Conservation (phyloP, 2,888 invertebrate species). For the Hirtodrosophila confusa region DNA sequence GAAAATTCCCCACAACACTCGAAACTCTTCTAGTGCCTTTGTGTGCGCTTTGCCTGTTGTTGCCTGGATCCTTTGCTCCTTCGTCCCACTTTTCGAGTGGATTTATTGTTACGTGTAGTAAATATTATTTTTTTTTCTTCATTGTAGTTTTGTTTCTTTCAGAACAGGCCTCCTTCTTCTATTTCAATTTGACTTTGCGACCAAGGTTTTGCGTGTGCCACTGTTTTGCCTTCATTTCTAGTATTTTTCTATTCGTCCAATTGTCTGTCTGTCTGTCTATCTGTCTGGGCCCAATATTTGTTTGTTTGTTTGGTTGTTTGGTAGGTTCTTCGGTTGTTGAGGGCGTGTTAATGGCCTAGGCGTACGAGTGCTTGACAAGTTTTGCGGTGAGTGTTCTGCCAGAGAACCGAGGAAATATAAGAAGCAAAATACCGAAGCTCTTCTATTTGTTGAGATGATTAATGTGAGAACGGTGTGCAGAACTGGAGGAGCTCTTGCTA, state of each 20-base stretch:
- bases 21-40: conserved; percentile 43
- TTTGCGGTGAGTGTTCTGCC: conserved; percentile 66
- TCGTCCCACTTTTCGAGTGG: conserved; percentile 61
- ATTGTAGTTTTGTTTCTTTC: conserved; percentile 39
- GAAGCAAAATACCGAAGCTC: conserved; percentile 30
- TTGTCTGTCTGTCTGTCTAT: conserved; percentile 17
- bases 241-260: conserved; percentile 29
- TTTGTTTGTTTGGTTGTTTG: conserved; percentile 47
- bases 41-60: conserved; percentile 57
- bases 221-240: conserved; percentile 21
- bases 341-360: conserved; percentile 76
- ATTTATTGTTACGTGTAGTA: conserved; percentile 80
- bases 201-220: conserved; percentile 64
- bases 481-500: conserved; percentile 14
- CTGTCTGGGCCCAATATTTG: conserved; percentile 43
- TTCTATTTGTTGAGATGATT: conserved; percentile 64
- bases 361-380: conserved; percentile 74
- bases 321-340: conserved; percentile 37
- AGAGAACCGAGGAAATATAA: conserved; percentile 2
- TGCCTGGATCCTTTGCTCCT: conserved; percentile 29
- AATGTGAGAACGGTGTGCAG: conserved; percentile 39
- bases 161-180: conserved; percentile 12
- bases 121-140: conserved; percentile 68
- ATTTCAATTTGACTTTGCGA: conserved; percentile 67
- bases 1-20: conserved; percentile 7